phyloP scores from a whole-genome alignment of 2,888 invertebrate genomes.

The Latheticus oryzae region DNA sequence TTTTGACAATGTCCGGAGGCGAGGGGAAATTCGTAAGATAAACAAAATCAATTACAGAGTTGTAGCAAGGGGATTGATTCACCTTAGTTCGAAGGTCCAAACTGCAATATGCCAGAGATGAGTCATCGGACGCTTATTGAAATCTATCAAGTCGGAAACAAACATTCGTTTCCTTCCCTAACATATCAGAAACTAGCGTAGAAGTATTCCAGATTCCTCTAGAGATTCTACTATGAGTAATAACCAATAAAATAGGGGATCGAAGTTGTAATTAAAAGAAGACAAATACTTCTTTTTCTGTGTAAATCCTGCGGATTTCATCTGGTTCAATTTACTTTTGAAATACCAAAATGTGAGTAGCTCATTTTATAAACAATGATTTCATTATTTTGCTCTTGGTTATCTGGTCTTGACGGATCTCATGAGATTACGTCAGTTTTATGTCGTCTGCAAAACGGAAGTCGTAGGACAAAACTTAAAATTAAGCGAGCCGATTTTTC shows the following conservation, averaged over 20 bases:
- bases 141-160: constrained; percentile 31
- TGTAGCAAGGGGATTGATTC: constrained; percentile 26
- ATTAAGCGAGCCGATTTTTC: constrained; percentile 33
- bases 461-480: constrained; percentile 32
- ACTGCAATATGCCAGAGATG: constrained; percentile 37
- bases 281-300: constrained; percentile 16
- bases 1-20: constrained; percentile 14
- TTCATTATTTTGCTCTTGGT: constrained; percentile 34
- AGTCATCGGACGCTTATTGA: constrained; percentile 39
- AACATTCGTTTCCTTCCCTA: constrained; percentile 27
- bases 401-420: constrained; percentile 36
- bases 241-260: constrained; percentile 17
- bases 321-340: constrained; percentile 24
- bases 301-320: not conserved
- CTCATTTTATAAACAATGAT: constrained; percentile 39
- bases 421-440: constrained; percentile 36
- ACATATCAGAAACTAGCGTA: constrained; percentile 6
- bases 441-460: constrained; percentile 31
- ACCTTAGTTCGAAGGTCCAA: constrained; percentile 17
- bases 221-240: constrained; percentile 18
- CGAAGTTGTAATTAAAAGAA: constrained; percentile 20
- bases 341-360: constrained; percentile 29
- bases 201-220: constrained; percentile 3
- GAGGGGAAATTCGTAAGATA: constrained; percentile 21
- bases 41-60: constrained; percentile 34